Percentiles rank a stretch among this genome's conserved stretches.
Conservation (phyloP, 2,888 invertebrate species). For the Scaeva pyrastri region DNA sequence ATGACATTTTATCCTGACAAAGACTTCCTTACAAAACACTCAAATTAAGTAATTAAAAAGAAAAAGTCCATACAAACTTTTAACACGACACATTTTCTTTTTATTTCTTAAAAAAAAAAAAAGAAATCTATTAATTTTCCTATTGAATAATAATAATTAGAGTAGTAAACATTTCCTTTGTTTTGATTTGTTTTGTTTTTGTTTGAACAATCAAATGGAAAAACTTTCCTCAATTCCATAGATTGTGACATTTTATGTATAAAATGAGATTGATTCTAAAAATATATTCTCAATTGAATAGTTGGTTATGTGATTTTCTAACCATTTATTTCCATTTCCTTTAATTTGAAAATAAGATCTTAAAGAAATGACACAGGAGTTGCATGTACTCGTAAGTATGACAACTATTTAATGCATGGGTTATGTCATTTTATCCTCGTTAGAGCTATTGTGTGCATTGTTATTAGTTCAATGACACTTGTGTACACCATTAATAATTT, state of each 20-base stretch:
- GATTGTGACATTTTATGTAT: not conserved
- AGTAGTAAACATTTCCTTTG: not conserved
- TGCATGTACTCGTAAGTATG: not conserved
- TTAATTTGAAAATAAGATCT: not conserved
- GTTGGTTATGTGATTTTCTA: not conserved
- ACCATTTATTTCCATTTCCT: conserved; percentile 3
- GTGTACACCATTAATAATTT: not conserved
- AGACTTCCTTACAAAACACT: too few relatives aligned
- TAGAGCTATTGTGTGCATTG: not conserved
- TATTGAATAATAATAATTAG: not conserved
- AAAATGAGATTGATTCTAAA: conserved; percentile 27
- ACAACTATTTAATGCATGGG: not conserved
- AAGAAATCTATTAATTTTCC: conserved; percentile 1
- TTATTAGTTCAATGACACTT: not conserved
- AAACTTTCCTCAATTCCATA: conserved; percentile 22
- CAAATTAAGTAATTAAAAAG: not conserved
- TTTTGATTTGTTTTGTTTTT: too few relatives aligned
- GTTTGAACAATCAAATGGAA: not conserved
- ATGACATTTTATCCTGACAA: too few relatives aligned
- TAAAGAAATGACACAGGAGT: not conserved
- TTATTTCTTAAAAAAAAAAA: not conserved
- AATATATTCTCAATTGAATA: conserved; percentile 11
- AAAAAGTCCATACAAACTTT: conserved; percentile 7
- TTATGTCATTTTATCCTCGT: not conserved
- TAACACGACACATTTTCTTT: not conserved